Base-by-base conservation (phyloP, 2,888 invertebrate genomes). In the Iselma pallidipennis region DNA sequence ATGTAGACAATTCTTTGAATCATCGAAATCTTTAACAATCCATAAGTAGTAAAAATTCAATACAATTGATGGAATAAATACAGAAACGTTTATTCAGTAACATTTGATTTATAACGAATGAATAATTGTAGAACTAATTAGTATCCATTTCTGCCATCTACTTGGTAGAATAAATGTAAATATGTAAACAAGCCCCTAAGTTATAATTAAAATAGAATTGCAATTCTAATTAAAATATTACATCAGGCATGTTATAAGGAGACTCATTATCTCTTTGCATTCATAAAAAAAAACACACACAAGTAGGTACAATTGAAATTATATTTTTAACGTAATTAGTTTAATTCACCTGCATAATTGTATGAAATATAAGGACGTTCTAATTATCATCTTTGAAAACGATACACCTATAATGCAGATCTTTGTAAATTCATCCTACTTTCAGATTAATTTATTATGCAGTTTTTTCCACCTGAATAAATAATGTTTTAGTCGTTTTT, bases 1-100 rank as follows among this genome's bases (percentile, higher is more conserved):
- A 59, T 45, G 49, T 19, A 50, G 28, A 12, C 42, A 50, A 42
- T 12, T 48, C 23, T 25, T 23, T 16, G 45, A 48, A 42, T 48
- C 14, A n/a, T 52, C 16, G 6, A n/a, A n/a, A 6, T 3, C 6
- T 31, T 31, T 29, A 50, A 16, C 5, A 25, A 26, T 14, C n/a
- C 21, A 25, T 26, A 25, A n/a, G 16, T 14, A 37, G n/a, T 37
- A 6, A 16, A 37, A 37, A 6, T 6, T 37, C 42, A 37, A 14
- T 4, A 37, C n/a, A n/a, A 37, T 37, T 2, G 42, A n/a, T 4
- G 16, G 42, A 37, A 2, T 37, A 6, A 16, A 3, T 37, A n/a
- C 6, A 6, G 16, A n/a, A n/a, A n/a, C n/a, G n/a, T n/a, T n/a
- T n/a, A n/a, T n/a, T n/a, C n/a, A n/a, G n/a, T n/a, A n/a, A n/a